Base-by-base conservation (phyloP, 2,888 invertebrate genomes). In the Mythimna vitellina region DNA sequence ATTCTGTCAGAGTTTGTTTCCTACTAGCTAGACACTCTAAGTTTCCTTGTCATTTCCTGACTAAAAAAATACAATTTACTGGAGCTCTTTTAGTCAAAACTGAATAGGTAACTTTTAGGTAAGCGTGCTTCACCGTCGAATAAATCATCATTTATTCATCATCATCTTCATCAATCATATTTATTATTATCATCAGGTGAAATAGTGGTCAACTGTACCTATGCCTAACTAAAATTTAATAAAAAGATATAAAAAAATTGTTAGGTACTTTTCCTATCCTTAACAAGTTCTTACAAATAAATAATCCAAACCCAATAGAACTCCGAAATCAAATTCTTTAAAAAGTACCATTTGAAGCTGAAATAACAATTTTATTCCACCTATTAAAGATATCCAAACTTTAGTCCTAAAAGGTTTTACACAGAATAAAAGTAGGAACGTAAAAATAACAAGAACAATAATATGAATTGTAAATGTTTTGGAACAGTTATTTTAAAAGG, bases 371-470 rank as follows among this genome's bases (percentile, higher is more conserved):
- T 58, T 42, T 60, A 63, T 70, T 58, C 4, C 8, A 70, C 7
- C 9, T 25, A n/a, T 38, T 58, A 46, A 53, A 63, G 14, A 54
- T 58, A 42, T 46, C 22, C 12, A 69, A 74, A 77, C 53, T 58
- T 70, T 78, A 53, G 49, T 10, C 25, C 29, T 54, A 17, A 70
- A 63, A 63, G 29, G 58, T 38, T 63, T 29, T 8, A 14, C 9
- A 17, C 12, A 38, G 17, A 20, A 54, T 67, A 61, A 72, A 2
- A 62, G 17, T 20, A 49, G 64, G 65, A 74, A 54, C 42, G 53
- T 54, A 42, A 38, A 68, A 53, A 35, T 54, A 65, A 53, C 60
- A 70, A 60, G 25, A 54, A 46, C 3, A 58, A n/a, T 64, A 20
- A 14, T 73, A 22, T 29, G n/a, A 58, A 58, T 29, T 46, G 14